These are phyloP conservation scores for Octopus bimaculoides DNA, from an alignment of 1,140 invertebrate genomes.

Conservation along the genomic window DNA sequence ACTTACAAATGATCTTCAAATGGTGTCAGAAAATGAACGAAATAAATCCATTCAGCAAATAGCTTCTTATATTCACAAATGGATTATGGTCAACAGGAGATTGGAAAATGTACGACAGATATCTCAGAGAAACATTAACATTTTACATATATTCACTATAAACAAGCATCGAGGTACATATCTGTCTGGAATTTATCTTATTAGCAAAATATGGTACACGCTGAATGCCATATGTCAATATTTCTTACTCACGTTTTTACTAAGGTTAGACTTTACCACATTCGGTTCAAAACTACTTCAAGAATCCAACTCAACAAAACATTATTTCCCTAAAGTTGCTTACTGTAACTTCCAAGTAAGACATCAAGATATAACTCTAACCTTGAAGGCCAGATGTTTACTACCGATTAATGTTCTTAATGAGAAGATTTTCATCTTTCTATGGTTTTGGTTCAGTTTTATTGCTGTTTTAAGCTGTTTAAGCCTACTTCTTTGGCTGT, in stretches of 20 bases:
- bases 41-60: constrained; percentile 40
- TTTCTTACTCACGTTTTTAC: constrained; percentile 57
- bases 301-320: constrained; percentile 46
- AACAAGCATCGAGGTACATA: constrained; percentile 49
- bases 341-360: constrained; percentile 59
- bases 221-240: constrained; percentile 57
- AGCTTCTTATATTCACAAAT: constrained; percentile 44
- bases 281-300: constrained; percentile 54
- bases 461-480: constrained; percentile 43
- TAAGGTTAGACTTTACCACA: constrained; percentile 53
- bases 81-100: constrained; percentile 40
- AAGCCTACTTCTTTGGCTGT: constrained; percentile 30
- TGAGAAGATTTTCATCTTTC: constrained; percentile 59
- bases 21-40: constrained; percentile 40
- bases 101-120: constrained; percentile 34
- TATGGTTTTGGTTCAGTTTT: constrained; percentile 54
- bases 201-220: constrained; percentile 57
- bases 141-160: constrained; percentile 4
- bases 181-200: constrained; percentile 54
- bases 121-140: not conserved
- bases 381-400: constrained; percentile 29
- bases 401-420: constrained; percentile 60
- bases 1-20: constrained; percentile 63
- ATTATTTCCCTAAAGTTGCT: constrained; percentile 56
- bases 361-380: constrained; percentile 33